Evolutionary conservation across 2,113 vertebrate genomes (phyloP), one percentile per base, ranked within the genome.

Genomic region (Lynx canadensis): DNA sequence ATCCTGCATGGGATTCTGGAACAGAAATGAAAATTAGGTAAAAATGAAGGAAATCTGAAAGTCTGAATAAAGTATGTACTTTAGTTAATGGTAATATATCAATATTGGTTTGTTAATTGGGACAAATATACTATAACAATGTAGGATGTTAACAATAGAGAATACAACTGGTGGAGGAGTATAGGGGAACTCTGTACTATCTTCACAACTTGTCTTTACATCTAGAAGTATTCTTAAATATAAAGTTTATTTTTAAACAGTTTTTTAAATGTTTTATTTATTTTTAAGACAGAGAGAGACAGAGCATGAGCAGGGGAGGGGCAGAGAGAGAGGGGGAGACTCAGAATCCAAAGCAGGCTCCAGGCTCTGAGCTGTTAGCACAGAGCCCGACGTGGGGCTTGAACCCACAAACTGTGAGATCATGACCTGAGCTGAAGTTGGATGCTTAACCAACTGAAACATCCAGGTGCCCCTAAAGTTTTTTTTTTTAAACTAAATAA

Each of bases 181-280:
- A 66, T 55, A 41, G 83, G 21, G 33, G 8, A 87, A 74, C 36
- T 60, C 15, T 69, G 38, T n/a, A 45, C 18, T 66, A 60, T 63
- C 27, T 81, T 79, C 3, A 52, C 5, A 91, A 84, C 38, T 80
- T 82, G 57, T 66, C 48, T 60, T n/a, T 63, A 52, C 68, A 50
- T 93, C 11, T 65, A 45, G 68, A 94, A 89, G 9, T 55, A 69
- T 85, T 90, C 48, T 92, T 65, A 95, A 87, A 91, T 36, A 87
- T 10, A 57, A 73, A 48, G 73, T 45, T 81, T 84, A 68, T 48
- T 74, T 55, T 16, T 57, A 13, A 5, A 45, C 45, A 9, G 8
- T 45, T 45, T 45, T 45, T 45, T 45, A 0, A 45, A 45, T 45
- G 45, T 45, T 45, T 45, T 45, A 45, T 45, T 45, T 45, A 45